Evolutionary conservation across 2,113 vertebrate species (phyloP).

Genomic region (Talpa occidentalis): DNA sequence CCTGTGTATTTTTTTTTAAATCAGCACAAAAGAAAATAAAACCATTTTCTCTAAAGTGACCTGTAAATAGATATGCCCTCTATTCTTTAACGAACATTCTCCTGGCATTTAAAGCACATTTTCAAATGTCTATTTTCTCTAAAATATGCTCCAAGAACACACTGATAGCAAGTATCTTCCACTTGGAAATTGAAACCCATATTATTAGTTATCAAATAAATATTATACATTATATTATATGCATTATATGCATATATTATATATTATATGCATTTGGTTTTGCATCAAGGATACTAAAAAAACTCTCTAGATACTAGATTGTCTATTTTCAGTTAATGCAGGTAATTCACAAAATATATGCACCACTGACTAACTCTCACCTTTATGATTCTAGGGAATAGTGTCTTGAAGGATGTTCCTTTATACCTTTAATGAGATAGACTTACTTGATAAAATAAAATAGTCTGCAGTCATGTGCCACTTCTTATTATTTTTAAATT

Average conservation of each 20-base stretch:
- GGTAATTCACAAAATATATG: slow-evolving; percentile 5
- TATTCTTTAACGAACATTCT: background rate
- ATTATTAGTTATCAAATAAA: slow-evolving; percentile 15
- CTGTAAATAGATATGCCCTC: slow-evolving; percentile 1
- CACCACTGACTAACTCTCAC: background rate
- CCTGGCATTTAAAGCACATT: background rate
- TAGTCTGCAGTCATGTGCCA: background rate
- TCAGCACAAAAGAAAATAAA: slow-evolving; percentile 3
- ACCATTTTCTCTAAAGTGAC: background rate
- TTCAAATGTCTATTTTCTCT: slow-evolving; percentile 13
- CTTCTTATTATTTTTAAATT: background rate
- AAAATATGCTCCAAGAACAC: background rate
- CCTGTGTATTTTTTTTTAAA: background rate
- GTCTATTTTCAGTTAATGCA: background rate
- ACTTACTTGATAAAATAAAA: background rate
- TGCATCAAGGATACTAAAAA: background rate
- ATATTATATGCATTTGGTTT: background rate
- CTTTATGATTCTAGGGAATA: background rate
- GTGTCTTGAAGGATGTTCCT: background rate
- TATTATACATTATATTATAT: background rate
- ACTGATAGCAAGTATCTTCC: background rate
- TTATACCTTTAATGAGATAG: background rate
- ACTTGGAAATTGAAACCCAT: background rate
- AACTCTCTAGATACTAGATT: background rate
- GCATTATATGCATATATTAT: too few species aligned